phyloP scores from a whole-genome alignment of 2,797 vertebrate species.

The Myoxocephalus aenaeus region DNA sequence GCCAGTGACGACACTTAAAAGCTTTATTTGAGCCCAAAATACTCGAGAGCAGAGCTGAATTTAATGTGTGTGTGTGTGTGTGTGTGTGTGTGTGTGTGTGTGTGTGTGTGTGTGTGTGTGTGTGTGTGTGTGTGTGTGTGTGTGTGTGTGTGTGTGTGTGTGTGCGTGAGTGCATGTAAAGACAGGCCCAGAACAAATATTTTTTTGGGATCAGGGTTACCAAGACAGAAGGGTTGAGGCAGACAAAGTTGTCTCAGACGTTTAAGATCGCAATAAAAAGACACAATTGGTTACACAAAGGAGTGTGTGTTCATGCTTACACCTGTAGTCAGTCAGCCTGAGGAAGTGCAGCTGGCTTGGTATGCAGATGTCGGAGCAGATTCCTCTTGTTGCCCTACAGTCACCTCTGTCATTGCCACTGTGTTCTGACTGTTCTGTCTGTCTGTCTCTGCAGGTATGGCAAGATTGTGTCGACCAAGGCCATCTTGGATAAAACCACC shows the following conservation, averaged over 20 bases:
- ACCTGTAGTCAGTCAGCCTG: conserved; percentile 49
- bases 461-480: conserved; percentile 97
- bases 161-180: too few relatives aligned
- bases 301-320: conserved; percentile 54
- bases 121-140: too few relatives aligned
- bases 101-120: conserved; percentile 7
- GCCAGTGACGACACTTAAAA: conserved; percentile 14
- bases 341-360: conserved; percentile 36
- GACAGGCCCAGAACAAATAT: too few relatives aligned
- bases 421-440: conserved; percentile 7
- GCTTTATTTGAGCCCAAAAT: conserved; percentile 54
- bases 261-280: conserved; percentile 33
- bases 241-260: conserved; percentile 41
- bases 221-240: conserved; percentile 51
- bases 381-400: conserved; percentile 47
- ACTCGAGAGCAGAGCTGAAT: conserved; percentile 34
- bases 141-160: too few relatives aligned
- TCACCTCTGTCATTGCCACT: conserved; percentile 45
- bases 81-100: conserved; percentile 28
- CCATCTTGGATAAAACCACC: conserved; percentile 96
- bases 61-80: conserved; percentile 7
- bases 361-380: conserved; percentile 51
- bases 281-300: conserved; percentile 26
- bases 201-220: conserved; percentile 49
- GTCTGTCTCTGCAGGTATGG: conserved; percentile 85